Evolutionary conservation across 1,140 invertebrate species (phyloP).

Genomic region (Oncopodura yosiiana): DNA sequence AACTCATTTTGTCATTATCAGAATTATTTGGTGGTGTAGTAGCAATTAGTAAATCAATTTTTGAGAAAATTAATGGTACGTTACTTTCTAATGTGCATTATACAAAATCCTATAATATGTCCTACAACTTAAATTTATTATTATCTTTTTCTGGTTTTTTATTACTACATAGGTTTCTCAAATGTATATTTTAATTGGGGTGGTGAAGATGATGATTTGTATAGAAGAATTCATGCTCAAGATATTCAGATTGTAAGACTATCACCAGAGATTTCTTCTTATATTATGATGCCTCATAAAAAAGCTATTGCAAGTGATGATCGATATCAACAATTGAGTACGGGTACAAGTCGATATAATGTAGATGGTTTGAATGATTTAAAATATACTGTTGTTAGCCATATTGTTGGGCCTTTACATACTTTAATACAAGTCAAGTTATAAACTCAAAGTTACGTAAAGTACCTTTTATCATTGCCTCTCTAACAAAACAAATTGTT

Average conservation of each 20-base stretch:
- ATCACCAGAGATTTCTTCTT: conserved; percentile 48
- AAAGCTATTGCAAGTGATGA: conserved; percentile 49
- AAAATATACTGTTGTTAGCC: conserved; percentile 45
- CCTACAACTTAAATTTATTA: conserved; percentile 43
- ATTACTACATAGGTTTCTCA: conserved; percentile 80
- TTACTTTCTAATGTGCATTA: conserved; percentile 38
- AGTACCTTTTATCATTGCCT: too few relatives aligned
- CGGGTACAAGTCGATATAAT: conserved; percentile 47
- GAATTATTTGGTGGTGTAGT: conserved; percentile 67
- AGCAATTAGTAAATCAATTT: conserved; percentile 55
- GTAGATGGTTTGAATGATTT: conserved; percentile 61
- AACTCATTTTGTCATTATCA: too few relatives aligned
- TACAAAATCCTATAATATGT: conserved; percentile 48
- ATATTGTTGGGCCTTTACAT: conserved; percentile 13
- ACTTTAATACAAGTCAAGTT: conserved; percentile 22
- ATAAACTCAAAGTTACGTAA: neutral
- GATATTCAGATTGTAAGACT: conserved; percentile 56
- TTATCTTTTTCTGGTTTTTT: conserved; percentile 48
- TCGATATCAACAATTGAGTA: conserved; percentile 50
- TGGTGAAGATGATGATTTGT: conserved; percentile 86
- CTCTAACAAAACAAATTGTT: too few relatives aligned
- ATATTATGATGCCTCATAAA: conserved; percentile 65
- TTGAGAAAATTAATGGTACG: conserved; percentile 14
- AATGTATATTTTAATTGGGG: conserved; percentile 82
- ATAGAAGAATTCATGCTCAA: conserved; percentile 47